phyloP scores from a whole-genome alignment of 2,888 invertebrate genomes.

The Eupsilia transversa region DNA sequence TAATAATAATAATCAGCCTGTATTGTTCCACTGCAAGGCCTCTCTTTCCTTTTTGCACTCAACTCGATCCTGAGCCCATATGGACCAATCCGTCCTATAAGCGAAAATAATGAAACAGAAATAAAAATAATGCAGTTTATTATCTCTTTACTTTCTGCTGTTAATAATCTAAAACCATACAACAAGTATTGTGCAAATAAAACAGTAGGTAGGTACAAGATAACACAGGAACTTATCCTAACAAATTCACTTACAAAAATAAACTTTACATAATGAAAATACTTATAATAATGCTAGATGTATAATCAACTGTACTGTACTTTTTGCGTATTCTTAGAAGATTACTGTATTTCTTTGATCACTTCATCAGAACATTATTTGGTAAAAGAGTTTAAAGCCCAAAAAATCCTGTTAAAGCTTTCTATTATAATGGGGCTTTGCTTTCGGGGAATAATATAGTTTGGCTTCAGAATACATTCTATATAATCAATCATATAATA shows the following conservation, averaged over 20 bases:
- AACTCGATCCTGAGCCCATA: too few species aligned
- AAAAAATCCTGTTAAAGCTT: constrained; percentile 13
- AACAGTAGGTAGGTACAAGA: constrained; percentile 61
- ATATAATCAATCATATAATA: too few species aligned
- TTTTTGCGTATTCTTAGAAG: constrained; percentile 28
- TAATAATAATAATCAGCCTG: too few species aligned
- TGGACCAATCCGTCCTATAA: too few species aligned
- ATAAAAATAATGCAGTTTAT: constrained; percentile 64
- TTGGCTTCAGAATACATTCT: constrained; percentile 1
- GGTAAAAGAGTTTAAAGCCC: background rate
- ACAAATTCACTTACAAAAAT: constrained; percentile 55
- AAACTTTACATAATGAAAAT: constrained; percentile 38
- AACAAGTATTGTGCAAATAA: constrained; percentile 68
- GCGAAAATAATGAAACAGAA: constrained; percentile 35
- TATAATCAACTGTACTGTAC: constrained; percentile 56
- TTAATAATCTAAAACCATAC: constrained; percentile 56
- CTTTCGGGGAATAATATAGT: background rate
- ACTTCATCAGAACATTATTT: constrained; percentile 17
- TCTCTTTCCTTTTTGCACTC: too few species aligned
- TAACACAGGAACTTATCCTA: constrained; percentile 69
- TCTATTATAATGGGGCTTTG: background rate
- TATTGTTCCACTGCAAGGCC: too few species aligned
- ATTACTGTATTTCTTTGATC: constrained; percentile 19
- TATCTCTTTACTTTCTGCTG: constrained; percentile 43
- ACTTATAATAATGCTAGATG: constrained; percentile 36